Base-by-base conservation (phyloP, 2,888 invertebrate genomes). In the Lumbricus terrestris region DNA sequence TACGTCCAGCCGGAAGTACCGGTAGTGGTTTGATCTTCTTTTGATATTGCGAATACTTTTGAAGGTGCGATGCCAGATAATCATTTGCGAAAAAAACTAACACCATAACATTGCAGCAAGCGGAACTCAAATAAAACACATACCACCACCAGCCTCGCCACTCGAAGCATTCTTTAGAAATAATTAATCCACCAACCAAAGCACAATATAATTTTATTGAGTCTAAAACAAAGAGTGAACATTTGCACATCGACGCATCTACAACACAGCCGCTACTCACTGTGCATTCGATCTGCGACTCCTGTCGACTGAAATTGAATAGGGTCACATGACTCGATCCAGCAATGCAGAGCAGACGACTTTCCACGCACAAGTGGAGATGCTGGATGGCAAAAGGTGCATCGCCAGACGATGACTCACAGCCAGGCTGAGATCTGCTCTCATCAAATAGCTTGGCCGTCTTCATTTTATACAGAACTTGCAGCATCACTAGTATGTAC, bases 391-490 rank as follows among this genome's bases (percentile, higher is more conserved):
- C 98, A 95, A 98, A 97, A 85, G 98, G 98, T 94, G 97, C 97
- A 92, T 98, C 98, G 93, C 97, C 95, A n/a, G 94, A 93, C 23
- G 94, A 93, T 89, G 93, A 92, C 33, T 93, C 92, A 35, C 93
- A 92, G 37, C 93, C 92, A 90, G 93, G 92, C n/a, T 88, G 92
- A 91, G 93, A 92, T 93, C 94, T 96, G 92, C 97, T 96, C 33
- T 90, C 88, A 94, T 97, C 97, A 95, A 97, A 97, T 90, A 97
- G 96, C 96, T 99, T 98, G 93, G 98, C 97, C 94, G 98, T 98
- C 96, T 99, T 99, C 94, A 99, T 92, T 96, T 99, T 99, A 96
- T 99, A 99, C 94, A 99, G 96, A 94, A 98, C 97, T 96, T 99
- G 99, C 93, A 99, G 96, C 92, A 97, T 97, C 93, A 98, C 98